A percentile compares a stretch with the other conserved stretches of the same genome.
Evolutionary conservation across 2,888 invertebrate genomes (phyloP).

Genomic region (Oscheius sp.): DNA sequence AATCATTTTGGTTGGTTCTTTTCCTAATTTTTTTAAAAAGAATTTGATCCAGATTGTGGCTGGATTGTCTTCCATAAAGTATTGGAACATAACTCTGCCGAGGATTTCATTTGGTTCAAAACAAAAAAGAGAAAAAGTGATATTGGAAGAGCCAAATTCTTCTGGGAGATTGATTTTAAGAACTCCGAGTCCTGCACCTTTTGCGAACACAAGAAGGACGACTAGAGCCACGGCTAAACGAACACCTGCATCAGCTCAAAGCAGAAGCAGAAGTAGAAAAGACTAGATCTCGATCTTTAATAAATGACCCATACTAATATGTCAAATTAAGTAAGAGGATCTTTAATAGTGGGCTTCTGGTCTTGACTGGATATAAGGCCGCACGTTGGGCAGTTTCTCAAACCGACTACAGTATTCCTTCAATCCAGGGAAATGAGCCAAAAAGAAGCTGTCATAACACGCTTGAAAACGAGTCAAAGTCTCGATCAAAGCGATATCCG

Average conservation of each 20-base stretch:
- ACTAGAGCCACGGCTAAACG: background rate
- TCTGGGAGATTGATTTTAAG: background rate
- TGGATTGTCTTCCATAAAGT: background rate
- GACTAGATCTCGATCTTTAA: background rate
- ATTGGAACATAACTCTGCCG: background rate
- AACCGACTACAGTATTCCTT: conserved; percentile 45
- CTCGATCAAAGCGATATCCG: conserved; percentile 59
- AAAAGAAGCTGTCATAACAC: conserved; percentile 56
- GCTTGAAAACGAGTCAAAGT: conserved; percentile 55
- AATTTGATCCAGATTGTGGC: background rate
- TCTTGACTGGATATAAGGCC: conserved; percentile 49
- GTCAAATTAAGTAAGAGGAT: background rate
- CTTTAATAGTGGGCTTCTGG: conserved; percentile 46
- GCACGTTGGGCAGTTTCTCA: conserved; percentile 45
- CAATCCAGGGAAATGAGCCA: conserved; percentile 51
- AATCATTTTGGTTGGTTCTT: background rate
- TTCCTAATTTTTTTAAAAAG: background rate
- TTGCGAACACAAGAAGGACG: background rate
- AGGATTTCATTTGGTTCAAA: background rate
- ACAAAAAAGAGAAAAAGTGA: background rate
- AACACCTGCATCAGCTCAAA: background rate
- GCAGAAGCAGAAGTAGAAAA: conserved; percentile 9
- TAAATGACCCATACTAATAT: background rate
- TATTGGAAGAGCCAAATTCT: background rate
- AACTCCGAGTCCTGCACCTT: background rate